Percentiles rank a stretch among this genome's conserved stretches.
phyloP scores from a whole-genome alignment of 2,113 vertebrate genomes.

The Passer montanus region DNA sequence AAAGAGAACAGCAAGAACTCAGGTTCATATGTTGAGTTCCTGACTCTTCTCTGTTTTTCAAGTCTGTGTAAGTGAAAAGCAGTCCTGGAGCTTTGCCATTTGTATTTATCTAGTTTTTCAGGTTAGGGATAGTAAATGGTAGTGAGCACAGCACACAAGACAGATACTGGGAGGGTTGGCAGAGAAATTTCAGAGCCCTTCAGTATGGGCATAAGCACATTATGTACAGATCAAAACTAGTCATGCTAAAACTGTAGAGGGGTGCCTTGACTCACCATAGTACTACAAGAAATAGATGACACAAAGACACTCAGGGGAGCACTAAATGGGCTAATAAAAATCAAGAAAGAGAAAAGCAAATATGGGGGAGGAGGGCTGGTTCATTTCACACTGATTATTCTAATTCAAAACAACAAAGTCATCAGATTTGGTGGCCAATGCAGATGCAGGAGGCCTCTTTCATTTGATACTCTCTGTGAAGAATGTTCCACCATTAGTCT shows the following conservation, averaged over 20 bases:
- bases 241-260: not conserved
- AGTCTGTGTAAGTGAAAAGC: not conserved
- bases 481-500: not conserved
- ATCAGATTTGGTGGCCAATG: not conserved
- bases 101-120: not conserved
- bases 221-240: not conserved
- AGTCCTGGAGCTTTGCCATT: not conserved
- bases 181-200: not conserved
- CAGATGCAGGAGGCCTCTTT: not conserved
- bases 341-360: constrained; percentile 22
- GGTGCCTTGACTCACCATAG: not conserved
- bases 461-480: not conserved
- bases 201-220: not conserved
- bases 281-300: constrained; percentile 1
- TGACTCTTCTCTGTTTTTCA: not conserved
- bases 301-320: not conserved
- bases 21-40: not conserved
- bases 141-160: not conserved
- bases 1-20: constrained; percentile 11
- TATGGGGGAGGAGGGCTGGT: not conserved
- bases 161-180: not conserved
- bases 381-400: constrained; percentile 3
- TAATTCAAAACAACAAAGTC: constrained; percentile 21
- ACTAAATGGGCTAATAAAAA: constrained; percentile 41
- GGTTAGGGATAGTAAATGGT: not conserved